These are phyloP conservation scores for Myotis yumanensis DNA, from an alignment of 2,113 vertebrate species.

Conservation along the genomic window DNA sequence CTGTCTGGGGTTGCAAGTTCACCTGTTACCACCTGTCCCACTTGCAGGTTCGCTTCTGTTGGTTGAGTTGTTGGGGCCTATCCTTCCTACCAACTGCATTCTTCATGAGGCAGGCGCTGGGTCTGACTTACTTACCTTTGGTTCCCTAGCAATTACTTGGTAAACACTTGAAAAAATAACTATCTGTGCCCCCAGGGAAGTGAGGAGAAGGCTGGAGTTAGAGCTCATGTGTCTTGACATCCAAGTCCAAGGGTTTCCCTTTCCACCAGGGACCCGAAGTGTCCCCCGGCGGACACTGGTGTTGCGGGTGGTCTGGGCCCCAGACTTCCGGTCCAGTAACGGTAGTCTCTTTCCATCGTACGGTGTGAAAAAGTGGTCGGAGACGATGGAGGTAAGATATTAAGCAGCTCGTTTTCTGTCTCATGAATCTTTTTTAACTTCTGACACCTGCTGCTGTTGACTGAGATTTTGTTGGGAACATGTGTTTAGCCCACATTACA, in stretches of 20 bases:
- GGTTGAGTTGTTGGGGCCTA: background rate
- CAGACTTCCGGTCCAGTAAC: background rate
- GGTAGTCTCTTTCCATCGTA: background rate
- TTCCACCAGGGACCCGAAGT: background rate
- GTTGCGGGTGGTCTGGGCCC: background rate
- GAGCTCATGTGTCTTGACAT: background rate
- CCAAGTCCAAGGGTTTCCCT: background rate
- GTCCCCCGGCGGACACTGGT: too few species aligned
- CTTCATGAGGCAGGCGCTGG: background rate
- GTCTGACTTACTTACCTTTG: background rate
- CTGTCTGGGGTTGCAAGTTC: background rate
- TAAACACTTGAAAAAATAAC: background rate
- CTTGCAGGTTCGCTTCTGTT: background rate
- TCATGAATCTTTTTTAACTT: background rate
- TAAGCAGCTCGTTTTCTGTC: background rate
- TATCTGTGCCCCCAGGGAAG: background rate
- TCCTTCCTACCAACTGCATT: background rate
- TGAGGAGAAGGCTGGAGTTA: background rate
- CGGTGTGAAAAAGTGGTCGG: background rate
- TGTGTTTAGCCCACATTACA: background rate
- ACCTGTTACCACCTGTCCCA: background rate
- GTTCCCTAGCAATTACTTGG: background rate
- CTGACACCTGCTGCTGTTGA: background rate
- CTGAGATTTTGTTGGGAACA: background rate
- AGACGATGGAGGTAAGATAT: background rate